Evolutionary conservation across 2,888 invertebrate genomes (phyloP), one percentile per base, ranked within the genome.

Genomic region (Amphipoea oculea): DNA sequence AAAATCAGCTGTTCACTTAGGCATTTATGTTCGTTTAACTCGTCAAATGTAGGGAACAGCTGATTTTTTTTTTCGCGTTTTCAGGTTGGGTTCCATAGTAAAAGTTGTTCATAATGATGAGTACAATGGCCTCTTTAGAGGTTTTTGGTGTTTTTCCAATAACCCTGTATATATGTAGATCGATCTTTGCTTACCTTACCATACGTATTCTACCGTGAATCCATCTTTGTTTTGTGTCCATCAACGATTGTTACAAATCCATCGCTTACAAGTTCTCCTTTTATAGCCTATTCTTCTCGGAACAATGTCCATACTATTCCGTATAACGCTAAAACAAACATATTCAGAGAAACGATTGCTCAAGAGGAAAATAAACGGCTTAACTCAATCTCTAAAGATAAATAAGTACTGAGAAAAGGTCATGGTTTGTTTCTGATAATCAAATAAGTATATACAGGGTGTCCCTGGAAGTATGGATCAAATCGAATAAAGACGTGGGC

Each of bases 301-400:
- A 82, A 86, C 63, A 72, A 80, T 78, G 66, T 54, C 17, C 63
- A 42, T 36, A 65, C 42, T 36, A 81, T 81, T 78, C 68, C 29
- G 73, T 77, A 76, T 42, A 85, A 77, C 65, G n/a, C 29, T 68
- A 70, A 79, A 78, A 84, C 68, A 86, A 76, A 86, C 73, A 79
- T 72, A 78, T 82, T 85, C 85, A 79, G 12, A 66, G 89, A 76
- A 89, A 79, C 66, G 68, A 42, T 86, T 85, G 62, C 81, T 73
- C 66, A 89, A 78, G 73, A 84, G 89, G 85, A 84, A 89, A 89
- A 86, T 72, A 68, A 82, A 78, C 78, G 3, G 65, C 7, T 81
- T 84, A 68, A 76, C 57, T 71, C 36, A 23, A 73, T 81, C 42
- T 76, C 17, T 29, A 48, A 75, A 71, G 79, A 80, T 76, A 78